A percentile compares a stretch with the other conserved stretches of the same genome.
Evolutionary conservation across 2,113 vertebrate genomes (phyloP).

Genomic region (Albula goreensis): DNA sequence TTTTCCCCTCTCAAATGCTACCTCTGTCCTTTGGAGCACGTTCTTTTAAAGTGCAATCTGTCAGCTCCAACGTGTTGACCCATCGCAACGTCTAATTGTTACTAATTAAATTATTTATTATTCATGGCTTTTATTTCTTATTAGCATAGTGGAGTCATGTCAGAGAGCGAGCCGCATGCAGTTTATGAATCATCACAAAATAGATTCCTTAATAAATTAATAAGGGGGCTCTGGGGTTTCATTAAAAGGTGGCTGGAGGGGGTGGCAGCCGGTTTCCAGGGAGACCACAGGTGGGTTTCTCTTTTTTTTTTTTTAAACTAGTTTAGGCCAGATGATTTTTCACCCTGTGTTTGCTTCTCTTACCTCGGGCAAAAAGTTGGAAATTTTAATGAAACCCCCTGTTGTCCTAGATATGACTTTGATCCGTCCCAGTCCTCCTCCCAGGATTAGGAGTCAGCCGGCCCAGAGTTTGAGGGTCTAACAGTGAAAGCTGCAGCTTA

Average conservation of each 20-base stretch:
- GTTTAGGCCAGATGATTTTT: conserved; percentile 84
- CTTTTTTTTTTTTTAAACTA: conserved; percentile 82
- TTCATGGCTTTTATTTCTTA: conserved; percentile 71
- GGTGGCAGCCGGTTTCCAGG: conserved; percentile 83
- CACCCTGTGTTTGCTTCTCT: conserved; percentile 75
- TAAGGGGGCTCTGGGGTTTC: conserved; percentile 90
- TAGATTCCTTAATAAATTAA: conserved; percentile 91
- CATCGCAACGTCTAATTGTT: conserved; percentile 81
- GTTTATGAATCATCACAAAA: conserved; percentile 89
- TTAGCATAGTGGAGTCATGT: conserved; percentile 81
- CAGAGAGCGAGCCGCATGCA: conserved; percentile 77
- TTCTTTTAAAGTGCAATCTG: conserved; percentile 70
- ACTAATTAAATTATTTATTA: conserved; percentile 89
- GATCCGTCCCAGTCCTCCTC: conserved; percentile 78
- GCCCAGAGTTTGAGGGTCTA: conserved; percentile 66
- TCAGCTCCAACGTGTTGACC: conserved; percentile 75
- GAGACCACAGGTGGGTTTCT: conserved; percentile 90
- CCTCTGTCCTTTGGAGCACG: not conserved
- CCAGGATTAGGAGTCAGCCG: conserved; percentile 49
- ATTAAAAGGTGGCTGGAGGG: conserved; percentile 96
- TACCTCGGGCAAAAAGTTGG: conserved; percentile 77
- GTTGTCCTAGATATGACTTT: conserved; percentile 83
- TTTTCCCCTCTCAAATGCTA: not conserved
- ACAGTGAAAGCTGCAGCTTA: conserved; percentile 53
- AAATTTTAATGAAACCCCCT: conserved; percentile 89